These are phyloP conservation scores for Sminthopsis crassicaudata DNA, from an alignment of 2,113 vertebrate genomes.

Conservation along the genomic window DNA sequence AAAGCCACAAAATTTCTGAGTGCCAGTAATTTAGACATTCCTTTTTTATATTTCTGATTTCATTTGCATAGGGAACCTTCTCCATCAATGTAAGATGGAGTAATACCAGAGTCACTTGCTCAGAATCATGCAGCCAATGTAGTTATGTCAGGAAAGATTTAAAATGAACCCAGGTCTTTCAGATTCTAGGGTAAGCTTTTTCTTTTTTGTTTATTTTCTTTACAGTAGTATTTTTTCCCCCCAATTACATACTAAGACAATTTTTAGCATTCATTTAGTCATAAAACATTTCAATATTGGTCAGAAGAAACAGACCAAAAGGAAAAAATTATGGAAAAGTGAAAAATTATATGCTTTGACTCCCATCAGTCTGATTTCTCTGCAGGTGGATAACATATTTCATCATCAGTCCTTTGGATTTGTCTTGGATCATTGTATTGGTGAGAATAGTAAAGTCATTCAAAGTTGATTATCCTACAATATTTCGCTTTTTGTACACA, in stretches of 20 bases:
- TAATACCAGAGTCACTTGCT: neutral
- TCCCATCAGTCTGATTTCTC: no score
- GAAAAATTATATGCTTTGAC: neutral
- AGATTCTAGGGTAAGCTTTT: neutral
- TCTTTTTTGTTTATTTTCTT: neutral
- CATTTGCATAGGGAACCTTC: neutral
- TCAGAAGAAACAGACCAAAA: neutral
- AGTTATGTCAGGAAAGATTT: neutral
- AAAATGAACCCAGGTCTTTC: neutral
- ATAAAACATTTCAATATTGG: no score
- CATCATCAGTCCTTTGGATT: neutral
- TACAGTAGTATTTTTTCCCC: no score
- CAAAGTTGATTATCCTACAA: neutral
- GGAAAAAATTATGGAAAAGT: neutral
- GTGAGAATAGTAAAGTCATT: no score
- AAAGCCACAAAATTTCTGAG: neutral
- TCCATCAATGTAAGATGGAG: neutral
- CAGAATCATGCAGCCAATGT: neutral
- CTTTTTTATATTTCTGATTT: neutral
- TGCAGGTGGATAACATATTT: no score
- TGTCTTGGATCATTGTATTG: neutral
- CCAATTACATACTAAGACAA: neutral
- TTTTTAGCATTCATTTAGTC: neutral
- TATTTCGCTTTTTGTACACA: neutral
- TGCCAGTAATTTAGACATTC: constrained; percentile 19